phyloP scores from a whole-genome alignment of 2,888 invertebrate species.

The Melieria omissa region DNA sequence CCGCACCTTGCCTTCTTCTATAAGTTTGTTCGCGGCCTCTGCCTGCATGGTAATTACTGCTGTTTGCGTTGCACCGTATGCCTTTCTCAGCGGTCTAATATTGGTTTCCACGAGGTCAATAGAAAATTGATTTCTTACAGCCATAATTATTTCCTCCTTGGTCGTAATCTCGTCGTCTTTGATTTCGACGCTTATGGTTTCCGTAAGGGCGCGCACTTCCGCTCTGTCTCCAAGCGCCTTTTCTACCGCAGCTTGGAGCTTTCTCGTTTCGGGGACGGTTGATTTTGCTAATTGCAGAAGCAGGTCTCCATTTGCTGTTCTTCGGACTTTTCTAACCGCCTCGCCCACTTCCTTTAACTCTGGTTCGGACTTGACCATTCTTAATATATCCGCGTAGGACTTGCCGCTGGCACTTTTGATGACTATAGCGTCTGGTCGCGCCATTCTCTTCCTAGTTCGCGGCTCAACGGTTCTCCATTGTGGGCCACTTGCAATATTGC shows the following conservation, averaged over 20 bases:
- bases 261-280: neutral
- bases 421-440: neutral
- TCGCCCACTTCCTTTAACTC: slow-evolving; percentile 11
- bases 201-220: neutral
- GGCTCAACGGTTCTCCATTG: too few relatives aligned
- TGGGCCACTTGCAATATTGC: too few relatives aligned
- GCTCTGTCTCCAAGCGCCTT: neutral
- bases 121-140: neutral
- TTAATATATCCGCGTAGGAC: slow-evolving; percentile 11
- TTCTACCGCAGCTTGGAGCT: neutral
- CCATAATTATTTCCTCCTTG: neutral
- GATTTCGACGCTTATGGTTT: neutral
- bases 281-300: neutral
- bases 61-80: slow-evolving; percentile 8
- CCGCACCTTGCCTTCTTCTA: neutral
- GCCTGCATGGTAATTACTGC: neutral
- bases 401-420: neutral
- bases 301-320: slow-evolving; percentile 63
- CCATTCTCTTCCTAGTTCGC: too few relatives aligned
- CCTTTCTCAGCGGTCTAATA: neutral
- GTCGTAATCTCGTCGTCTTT: neutral
- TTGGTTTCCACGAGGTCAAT: neutral
- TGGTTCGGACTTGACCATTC: neutral
- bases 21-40: neutral
- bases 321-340: slow-evolving; percentile 56